Percentiles rank a stretch among this genome's conserved stretches.
These are phyloP conservation scores for Ommatoiulus sabulosus DNA, from an alignment of 2,888 invertebrate species.

Conservation along the genomic window DNA sequence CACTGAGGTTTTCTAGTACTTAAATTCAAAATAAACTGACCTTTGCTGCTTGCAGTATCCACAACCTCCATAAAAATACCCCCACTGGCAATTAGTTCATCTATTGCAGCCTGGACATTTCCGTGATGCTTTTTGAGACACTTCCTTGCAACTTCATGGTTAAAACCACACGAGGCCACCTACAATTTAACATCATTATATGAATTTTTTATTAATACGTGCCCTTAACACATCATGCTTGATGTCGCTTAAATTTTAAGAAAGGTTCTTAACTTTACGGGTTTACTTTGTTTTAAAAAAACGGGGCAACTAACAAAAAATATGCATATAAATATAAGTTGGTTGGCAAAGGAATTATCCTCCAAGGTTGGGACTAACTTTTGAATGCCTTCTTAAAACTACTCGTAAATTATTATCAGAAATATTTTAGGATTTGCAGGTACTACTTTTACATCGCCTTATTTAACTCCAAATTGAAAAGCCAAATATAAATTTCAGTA, in stretches of 20 bases:
- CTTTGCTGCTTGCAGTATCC: conserved; percentile 5
- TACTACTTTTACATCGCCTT: background rate
- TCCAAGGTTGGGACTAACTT: too few relatives aligned
- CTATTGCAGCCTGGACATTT: conserved; percentile 73
- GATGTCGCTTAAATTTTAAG: too few relatives aligned
- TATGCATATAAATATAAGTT: too few relatives aligned
- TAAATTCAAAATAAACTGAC: background rate
- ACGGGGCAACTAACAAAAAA: too few relatives aligned
- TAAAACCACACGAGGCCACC: conserved; percentile 76
- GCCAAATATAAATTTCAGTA: background rate
- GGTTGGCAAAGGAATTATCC: too few relatives aligned
- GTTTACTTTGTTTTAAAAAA: too few relatives aligned
- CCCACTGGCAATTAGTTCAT: conserved; percentile 70
- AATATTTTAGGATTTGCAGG: too few relatives aligned
- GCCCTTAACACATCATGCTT: background rate
- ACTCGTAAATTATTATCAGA: too few relatives aligned
- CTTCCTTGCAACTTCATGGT: conserved; percentile 69
- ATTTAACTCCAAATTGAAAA: background rate
- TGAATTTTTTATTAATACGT: background rate
- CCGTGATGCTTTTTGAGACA: conserved; percentile 73
- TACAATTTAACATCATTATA: conserved; percentile 63
- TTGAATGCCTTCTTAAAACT: too few relatives aligned
- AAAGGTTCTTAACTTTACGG: too few relatives aligned
- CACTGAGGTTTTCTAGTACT: background rate
- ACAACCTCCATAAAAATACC: conserved; percentile 51